phyloP scores from a whole-genome alignment of 92 coral and sea anemone genomes.

The Blastomussa wellsi region DNA sequence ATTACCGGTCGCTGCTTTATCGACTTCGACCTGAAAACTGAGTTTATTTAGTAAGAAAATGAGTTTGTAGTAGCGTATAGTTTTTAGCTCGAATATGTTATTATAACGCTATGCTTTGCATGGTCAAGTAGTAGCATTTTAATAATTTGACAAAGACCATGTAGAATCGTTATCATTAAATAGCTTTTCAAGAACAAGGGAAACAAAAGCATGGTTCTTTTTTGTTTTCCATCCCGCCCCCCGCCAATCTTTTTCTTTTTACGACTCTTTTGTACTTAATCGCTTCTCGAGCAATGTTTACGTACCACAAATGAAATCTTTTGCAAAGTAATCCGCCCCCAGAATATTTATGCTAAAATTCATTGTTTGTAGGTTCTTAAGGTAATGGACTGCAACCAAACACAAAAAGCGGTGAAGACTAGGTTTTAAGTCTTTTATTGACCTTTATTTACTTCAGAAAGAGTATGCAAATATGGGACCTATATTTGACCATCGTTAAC shows the following conservation, averaged over 20 bases:
- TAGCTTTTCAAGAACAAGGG: not conserved
- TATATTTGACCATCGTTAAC: not conserved
- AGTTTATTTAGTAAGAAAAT: no score
- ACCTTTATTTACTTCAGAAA: not conserved
- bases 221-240: conserved; percentile 23
- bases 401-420: conserved; percentile 14
- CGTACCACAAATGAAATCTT: conserved; percentile 28
- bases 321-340: conserved; percentile 7
- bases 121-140: not conserved
- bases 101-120: not conserved
- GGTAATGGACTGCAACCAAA: conserved; percentile 44
- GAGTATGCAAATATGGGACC: conserved; percentile 18
- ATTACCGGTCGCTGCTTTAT: not conserved
- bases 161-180: not conserved
- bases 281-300: conserved; percentile 7
- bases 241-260: not conserved
- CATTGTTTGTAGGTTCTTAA: conserved; percentile 31
- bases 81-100: not conserved
- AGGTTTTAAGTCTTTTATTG: conserved; percentile 14
- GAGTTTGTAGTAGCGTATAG: not conserved
- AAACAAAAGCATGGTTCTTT: not conserved
- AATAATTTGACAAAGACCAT: not conserved
- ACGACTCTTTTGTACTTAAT: conserved; percentile 4
- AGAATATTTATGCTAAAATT: conserved; percentile 27
- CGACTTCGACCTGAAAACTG: not conserved